Evolutionary conservation across 2,888 invertebrate genomes (phyloP), one percentile per base, ranked within the genome.

Genomic region (Seladonia tumulorum): DNA sequence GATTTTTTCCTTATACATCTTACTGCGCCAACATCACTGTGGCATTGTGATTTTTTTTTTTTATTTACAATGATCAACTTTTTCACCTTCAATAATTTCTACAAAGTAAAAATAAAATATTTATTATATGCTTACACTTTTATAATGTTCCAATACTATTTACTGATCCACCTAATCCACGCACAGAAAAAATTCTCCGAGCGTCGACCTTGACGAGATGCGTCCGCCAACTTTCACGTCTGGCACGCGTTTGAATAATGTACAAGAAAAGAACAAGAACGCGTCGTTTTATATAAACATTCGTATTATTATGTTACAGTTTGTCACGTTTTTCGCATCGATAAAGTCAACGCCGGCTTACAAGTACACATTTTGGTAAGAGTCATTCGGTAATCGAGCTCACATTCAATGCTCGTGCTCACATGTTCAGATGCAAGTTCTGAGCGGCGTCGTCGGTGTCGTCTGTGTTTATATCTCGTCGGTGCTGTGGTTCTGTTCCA

Each of bases 401-500:
- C n/a, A n/a, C 2, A 14, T 14, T 29, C 29, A 14, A 1, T 16
- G 5, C 5, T 39, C 39, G 18, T 12, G 7, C 7, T 18, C 85
- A 82, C 85, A 90, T 91, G 47, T 90, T 91, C 18, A 89, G 35
- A 78, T 88, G 89, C 16, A 91, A 71, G 57, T 90, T 89, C 16
- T 91, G 90, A 5, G 90, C 91, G 2, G 92, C 89, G n/a, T n/a
- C n/a, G n/a, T n/a, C n/a, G n/a, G n/a, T n/a, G n/a, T n/a, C n/a
- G n/a, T n/a, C n/a, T n/a, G n/a, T n/a, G n/a, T n/a, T n/a, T n/a
- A n/a, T n/a, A n/a, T n/a, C n/a, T n/a, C n/a, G n/a, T n/a, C n/a
- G n/a, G n/a, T n/a, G n/a, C n/a, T n/a, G n/a, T n/a, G n/a, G n/a
- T n/a, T n/a, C n/a, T n/a, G n/a, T n/a, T n/a, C n/a, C n/a, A n/a